Evolutionary conservation across 2,888 invertebrate species (phyloP).

Genomic region (Podotricha telesiphe): DNA sequence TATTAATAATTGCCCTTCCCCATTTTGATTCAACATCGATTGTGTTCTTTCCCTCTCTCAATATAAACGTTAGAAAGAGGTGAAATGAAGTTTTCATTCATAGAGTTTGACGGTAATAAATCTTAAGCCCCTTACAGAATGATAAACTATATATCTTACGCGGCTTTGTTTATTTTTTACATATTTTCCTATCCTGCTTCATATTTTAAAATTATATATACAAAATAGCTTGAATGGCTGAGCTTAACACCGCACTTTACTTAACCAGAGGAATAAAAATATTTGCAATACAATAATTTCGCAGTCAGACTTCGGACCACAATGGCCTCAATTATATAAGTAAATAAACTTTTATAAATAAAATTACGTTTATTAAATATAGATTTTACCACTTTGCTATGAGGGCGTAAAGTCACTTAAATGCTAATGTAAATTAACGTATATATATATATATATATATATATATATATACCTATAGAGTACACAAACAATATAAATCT

Average conservation of each 20-base stretch:
- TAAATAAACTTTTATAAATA: too few relatives aligned
- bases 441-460: not conserved
- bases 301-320: too few relatives aligned
- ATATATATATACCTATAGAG: not conserved
- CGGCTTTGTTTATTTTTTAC: not conserved
- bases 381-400: not conserved
- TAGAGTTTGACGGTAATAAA: slow-evolving; percentile 58
- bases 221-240: too few relatives aligned
- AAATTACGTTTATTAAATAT: too few relatives aligned
- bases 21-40: slow-evolving; percentile 48
- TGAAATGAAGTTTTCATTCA: slow-evolving; percentile 39
- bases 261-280: too few relatives aligned
- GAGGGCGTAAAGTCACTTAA: not conserved
- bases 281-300: too few relatives aligned
- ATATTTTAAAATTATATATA: too few relatives aligned
- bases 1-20: slow-evolving; percentile 58
- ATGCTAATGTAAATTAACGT: not conserved
- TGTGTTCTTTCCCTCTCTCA: slow-evolving; percentile 40
- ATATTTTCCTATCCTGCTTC: not conserved
- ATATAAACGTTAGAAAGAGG: slow-evolving; percentile 39
- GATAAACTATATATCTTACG: slow-evolving; percentile 42
- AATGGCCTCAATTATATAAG: too few relatives aligned
- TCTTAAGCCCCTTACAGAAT: slow-evolving; percentile 56
- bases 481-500: not conserved
- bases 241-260: too few relatives aligned